Conservation (phyloP, 2,797 vertebrate species). For the Aphelocoma californica region DNA sequence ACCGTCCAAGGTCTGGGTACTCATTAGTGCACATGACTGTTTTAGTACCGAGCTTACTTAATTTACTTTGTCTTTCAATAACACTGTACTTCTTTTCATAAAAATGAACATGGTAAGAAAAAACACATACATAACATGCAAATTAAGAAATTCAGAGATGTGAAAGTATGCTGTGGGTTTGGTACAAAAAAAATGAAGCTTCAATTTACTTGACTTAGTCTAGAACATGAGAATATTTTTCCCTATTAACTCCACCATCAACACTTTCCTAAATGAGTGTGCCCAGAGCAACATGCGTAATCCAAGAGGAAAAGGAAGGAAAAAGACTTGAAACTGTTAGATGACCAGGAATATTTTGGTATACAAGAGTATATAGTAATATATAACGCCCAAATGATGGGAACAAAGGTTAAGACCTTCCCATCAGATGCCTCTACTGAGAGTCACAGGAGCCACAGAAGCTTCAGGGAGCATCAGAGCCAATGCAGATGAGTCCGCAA, state of each 20-base stretch:
- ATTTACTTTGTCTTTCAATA: slow-evolving; percentile 30
- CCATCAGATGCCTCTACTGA: not conserved
- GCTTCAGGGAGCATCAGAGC: not conserved
- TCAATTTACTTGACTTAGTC: slow-evolving; percentile 23
- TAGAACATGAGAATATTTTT: not conserved
- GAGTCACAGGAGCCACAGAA: not conserved
- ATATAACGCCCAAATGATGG: not conserved
- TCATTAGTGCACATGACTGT: not conserved
- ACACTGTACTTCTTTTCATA: not conserved
- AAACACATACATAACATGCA: not conserved
- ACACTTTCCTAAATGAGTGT: not conserved
- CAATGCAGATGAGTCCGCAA: not conserved
- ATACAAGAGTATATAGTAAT: not conserved
- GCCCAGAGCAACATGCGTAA: not conserved
- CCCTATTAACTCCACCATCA: not conserved
- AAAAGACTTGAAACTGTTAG: not conserved
- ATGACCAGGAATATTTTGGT: not conserved
- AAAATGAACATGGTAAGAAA: not conserved
- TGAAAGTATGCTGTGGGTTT: not conserved
- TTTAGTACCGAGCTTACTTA: not conserved
- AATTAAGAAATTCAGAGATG: slow-evolving; percentile 1
- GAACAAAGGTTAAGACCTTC: not conserved
- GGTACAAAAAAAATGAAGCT: not conserved
- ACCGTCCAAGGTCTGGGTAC: not conserved
- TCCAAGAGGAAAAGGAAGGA: not conserved